A percentile compares a stretch with the other conserved stretches of the same genome.
Conservation (phyloP, 2,888 invertebrate species). For the Aphodius granarius region DNA sequence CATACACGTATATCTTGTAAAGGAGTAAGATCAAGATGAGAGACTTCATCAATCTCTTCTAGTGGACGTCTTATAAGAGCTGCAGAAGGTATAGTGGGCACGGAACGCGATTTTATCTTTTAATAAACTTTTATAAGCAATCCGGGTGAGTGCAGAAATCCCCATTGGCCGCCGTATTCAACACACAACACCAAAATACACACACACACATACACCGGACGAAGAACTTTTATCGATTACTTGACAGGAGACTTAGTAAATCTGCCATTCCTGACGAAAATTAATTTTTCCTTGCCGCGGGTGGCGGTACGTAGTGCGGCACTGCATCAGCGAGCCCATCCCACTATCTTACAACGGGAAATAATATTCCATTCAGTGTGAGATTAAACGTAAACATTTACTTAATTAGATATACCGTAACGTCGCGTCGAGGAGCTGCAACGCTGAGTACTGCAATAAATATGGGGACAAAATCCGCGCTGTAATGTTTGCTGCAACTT, state of each 20-base stretch:
- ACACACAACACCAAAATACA: no score
- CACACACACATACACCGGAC: not conserved
- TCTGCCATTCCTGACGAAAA: no score
- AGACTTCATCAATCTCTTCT: not conserved
- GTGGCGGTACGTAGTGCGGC: not conserved
- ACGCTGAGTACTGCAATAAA: not conserved
- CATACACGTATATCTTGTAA: not conserved
- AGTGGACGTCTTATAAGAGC: not conserved
- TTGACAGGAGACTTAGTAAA: no score
- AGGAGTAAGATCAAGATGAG: not conserved
- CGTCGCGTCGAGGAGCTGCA: not conserved
- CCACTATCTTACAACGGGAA: not conserved
- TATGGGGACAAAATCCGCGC: not conserved
- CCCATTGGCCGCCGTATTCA: not conserved
- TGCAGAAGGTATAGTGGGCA: not conserved
- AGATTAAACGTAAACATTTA: not conserved
- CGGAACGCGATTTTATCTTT: not conserved
- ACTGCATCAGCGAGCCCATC: not conserved
- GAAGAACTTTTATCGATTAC: not conserved
- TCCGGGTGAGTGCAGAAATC: not conserved
- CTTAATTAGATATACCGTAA: not conserved
- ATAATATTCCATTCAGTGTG: not conserved
- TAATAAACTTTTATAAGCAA: not conserved
- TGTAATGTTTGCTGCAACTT: not conserved
- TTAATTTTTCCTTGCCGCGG: no score